phyloP scores from a whole-genome alignment of 2,797 vertebrate genomes.

The Adrianichthys oophorus region DNA sequence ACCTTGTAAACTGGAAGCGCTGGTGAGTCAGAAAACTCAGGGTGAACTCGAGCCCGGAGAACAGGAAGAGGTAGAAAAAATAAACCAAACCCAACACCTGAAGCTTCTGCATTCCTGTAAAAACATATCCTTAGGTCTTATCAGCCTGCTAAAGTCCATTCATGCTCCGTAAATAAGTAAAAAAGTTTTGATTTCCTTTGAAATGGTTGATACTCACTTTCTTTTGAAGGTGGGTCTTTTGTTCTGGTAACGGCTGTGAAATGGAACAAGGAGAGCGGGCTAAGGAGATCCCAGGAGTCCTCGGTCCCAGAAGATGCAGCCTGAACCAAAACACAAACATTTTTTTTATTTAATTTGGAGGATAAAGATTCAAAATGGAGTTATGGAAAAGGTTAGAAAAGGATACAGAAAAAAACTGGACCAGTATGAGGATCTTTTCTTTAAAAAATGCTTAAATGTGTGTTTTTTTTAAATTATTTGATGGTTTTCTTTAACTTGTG shows the following conservation, averaged over 20 bases:
- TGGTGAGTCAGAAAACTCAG: constrained; percentile 95
- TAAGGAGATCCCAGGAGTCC: constrained; percentile 83
- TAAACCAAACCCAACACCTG: constrained; percentile 87
- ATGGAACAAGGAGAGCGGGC: constrained; percentile 85
- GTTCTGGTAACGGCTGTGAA: constrained; percentile 86
- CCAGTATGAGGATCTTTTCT: background rate
- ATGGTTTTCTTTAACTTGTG: no score
- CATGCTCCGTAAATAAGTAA: constrained; percentile 1
- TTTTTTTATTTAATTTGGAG: background rate
- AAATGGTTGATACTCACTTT: constrained; percentile 74
- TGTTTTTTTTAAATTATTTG: background rate
- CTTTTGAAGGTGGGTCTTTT: constrained; percentile 74
- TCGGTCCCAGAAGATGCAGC: constrained; percentile 66
- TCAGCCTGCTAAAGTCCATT: constrained; percentile 8
- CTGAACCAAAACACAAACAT: constrained; percentile 18
- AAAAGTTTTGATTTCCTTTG: background rate
- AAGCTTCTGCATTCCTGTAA: constrained; percentile 83
- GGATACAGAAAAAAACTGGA: background rate
- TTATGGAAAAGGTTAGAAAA: background rate
- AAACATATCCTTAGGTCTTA: background rate
- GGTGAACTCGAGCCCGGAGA: constrained; percentile 94
- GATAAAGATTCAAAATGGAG: background rate
- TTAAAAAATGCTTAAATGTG: background rate
- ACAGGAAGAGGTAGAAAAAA: constrained; percentile 94
- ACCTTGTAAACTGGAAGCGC: constrained; percentile 95